These are phyloP conservation scores for Hormaphis cornu DNA, from an alignment of 1,140 invertebrate species.

Conservation along the genomic window DNA sequence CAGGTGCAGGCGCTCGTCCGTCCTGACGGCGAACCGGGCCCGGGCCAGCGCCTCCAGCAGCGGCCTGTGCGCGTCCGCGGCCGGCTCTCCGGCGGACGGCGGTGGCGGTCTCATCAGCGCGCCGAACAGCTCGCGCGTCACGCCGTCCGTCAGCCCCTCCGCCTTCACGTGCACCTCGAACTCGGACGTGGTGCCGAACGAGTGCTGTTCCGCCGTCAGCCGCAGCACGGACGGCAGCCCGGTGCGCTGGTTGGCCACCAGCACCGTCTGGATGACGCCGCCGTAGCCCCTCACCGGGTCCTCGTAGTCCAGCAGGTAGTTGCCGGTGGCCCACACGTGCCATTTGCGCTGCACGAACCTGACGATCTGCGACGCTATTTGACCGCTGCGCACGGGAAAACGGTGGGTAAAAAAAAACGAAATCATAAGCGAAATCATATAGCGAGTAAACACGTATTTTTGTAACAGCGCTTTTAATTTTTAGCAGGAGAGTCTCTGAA, in stretches of 20 bases:
- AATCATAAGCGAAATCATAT: neutral
- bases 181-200: constrained; percentile 44
- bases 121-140: neutral
- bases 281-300: constrained; percentile 52
- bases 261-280: constrained; percentile 49
- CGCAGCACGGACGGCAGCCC: constrained; percentile 52
- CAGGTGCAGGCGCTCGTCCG: constrained; percentile 47
- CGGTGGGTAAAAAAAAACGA: neutral
- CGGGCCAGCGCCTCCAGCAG: constrained; percentile 43
- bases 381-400: too few species aligned
- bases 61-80: constrained; percentile 36
- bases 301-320: constrained; percentile 55
- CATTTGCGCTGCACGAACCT: constrained; percentile 46
- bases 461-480: too few species aligned
- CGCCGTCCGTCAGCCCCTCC: constrained; percentile 41
- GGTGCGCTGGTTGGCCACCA: constrained; percentile 52
- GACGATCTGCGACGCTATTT: constrained; percentile 51
- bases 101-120: neutral
- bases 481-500: too few species aligned
- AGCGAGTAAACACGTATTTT: neutral
- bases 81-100: neutral
- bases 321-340: constrained; percentile 51
- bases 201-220: constrained; percentile 51
- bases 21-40: constrained; percentile 34
- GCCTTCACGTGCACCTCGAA: constrained; percentile 3